Base-by-base conservation (phyloP, 2,888 invertebrate genomes). In the Blomia tropicalis region DNA sequence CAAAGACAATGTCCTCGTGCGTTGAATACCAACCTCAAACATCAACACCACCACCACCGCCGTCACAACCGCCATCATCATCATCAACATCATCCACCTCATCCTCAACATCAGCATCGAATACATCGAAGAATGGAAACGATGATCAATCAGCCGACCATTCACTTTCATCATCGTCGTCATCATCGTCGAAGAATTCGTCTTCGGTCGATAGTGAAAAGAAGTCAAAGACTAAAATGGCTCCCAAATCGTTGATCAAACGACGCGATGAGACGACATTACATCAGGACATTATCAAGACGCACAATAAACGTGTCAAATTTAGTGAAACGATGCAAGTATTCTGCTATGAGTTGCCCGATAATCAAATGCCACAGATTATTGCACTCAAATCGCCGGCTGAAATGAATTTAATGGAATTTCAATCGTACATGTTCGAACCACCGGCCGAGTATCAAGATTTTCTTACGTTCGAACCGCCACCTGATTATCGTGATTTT, bases 281-380 rank as follows among this genome's bases (percentile, higher is more conserved):
- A n/a, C 30, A 7, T 11, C 29, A 53, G 31, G 51, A 47, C 17
- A 54, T 32, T 11, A 47, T 29, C 1, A 63, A 53, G 44, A 22
- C 43, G 5, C 25, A 41, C 19, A 51, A 47, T n/a, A 63, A 53
- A 56, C 44, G 68, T 22, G 69, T 69, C 22, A 67, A 63, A 27
- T 69, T 69, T 62, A 65, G 66, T 32, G 68, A 69, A 43, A 66
- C 67, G 4, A 67, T 69, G 54, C 66, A 66, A 27, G 64, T 68
- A 2, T 69, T 68, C 43, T 66, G 66, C 43, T 68, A 69, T 43
- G 69, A 68, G 19, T 60, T 58, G 51, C 66, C 66, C 23, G 65
- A 65, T 3, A 58, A 63, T 29, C 29, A 64, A 36, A 65, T 65
- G 65, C 61, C 66, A 36, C 68, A 66, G 47, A 56, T 67, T 4